Percentiles rank a stretch among this genome's conserved stretches.
Conservation (phyloP, 2,113 vertebrate genomes). For the Centropus bengalensis region DNA sequence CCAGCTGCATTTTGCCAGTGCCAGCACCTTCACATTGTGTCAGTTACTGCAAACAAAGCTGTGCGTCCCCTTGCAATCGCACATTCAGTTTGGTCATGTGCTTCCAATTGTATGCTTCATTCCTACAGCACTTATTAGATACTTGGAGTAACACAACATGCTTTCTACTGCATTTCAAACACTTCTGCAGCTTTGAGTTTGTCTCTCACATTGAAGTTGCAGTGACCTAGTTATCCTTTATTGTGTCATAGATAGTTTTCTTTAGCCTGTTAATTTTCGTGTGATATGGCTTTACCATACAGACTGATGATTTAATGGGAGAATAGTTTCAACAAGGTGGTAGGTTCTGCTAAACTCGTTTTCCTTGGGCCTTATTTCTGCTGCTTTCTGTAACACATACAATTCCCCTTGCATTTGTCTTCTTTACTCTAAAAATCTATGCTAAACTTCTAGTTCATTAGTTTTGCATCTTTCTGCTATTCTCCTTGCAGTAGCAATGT, state of each 20-base stretch:
- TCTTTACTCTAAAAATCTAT: background rate
- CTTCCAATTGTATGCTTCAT: conserved; percentile 25
- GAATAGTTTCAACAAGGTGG: conserved; percentile 37
- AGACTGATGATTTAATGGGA: conserved; percentile 31
- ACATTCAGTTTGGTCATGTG: background rate
- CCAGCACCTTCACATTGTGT: background rate
- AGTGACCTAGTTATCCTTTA: conserved; percentile 1
- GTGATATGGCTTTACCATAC: conserved; percentile 38
- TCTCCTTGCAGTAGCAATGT: background rate
- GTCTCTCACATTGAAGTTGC: background rate
- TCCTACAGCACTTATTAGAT: conserved; percentile 36
- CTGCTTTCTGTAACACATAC: background rate
- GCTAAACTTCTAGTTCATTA: background rate
- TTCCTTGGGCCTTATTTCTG: background rate
- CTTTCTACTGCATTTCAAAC: conserved; percentile 32
- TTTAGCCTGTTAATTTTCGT: conserved; percentile 42
- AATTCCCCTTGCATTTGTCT: background rate
- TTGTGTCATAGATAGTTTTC: conserved; percentile 52
- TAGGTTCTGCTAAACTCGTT: background rate
- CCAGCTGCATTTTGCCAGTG: background rate
- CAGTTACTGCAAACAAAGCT: background rate
- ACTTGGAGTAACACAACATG: conserved; percentile 33
- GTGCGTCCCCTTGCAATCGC: background rate
- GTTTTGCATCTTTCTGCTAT: background rate
- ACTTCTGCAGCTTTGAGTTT: conserved; percentile 23